These are phyloP conservation scores for Loxodonta africana DNA, from an alignment of 2,113 vertebrate genomes.

Conservation along the genomic window DNA sequence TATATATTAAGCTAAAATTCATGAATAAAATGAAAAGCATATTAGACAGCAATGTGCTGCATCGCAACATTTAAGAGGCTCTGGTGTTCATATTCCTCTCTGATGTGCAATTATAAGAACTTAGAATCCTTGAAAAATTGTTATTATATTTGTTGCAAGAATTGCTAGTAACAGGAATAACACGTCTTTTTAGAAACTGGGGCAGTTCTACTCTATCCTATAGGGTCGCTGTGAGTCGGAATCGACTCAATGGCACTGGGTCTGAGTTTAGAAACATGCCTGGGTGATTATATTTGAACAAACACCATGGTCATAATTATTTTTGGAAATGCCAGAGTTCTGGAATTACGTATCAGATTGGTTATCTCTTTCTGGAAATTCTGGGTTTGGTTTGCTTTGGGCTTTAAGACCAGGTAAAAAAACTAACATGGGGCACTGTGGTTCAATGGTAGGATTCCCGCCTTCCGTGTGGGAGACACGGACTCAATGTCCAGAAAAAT, in stretches of 20 bases:
- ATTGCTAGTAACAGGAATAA: constrained; percentile 71
- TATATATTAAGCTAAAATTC: constrained; percentile 61
- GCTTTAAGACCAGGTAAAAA: constrained; percentile 43
- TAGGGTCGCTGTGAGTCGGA: too few relatives aligned
- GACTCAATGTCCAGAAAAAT: neutral
- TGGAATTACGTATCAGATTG: constrained; percentile 41
- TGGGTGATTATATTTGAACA: constrained; percentile 65
- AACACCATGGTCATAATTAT: constrained; percentile 55
- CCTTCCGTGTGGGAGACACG: neutral
- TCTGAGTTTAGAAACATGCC: constrained; percentile 55
- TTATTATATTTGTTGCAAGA: constrained; percentile 71
- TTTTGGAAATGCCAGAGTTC: constrained; percentile 58
- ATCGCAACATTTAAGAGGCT: constrained; percentile 66
- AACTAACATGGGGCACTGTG: neutral
- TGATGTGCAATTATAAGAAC: constrained; percentile 68
- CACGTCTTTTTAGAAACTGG: constrained; percentile 65
- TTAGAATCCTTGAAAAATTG: constrained; percentile 75
- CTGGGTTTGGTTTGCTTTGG: constrained; percentile 26
- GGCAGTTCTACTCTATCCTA: too few relatives aligned
- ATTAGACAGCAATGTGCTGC: constrained; percentile 23
- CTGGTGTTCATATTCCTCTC: constrained; percentile 66
- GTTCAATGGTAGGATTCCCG: neutral
- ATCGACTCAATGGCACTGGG: too few relatives aligned
- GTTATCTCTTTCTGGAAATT: constrained; percentile 39
- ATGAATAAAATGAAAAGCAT: constrained; percentile 68